Evolutionary conservation across 2,888 invertebrate genomes (phyloP).

Genomic region (Aphelenchoides bicaudatus): DNA sequence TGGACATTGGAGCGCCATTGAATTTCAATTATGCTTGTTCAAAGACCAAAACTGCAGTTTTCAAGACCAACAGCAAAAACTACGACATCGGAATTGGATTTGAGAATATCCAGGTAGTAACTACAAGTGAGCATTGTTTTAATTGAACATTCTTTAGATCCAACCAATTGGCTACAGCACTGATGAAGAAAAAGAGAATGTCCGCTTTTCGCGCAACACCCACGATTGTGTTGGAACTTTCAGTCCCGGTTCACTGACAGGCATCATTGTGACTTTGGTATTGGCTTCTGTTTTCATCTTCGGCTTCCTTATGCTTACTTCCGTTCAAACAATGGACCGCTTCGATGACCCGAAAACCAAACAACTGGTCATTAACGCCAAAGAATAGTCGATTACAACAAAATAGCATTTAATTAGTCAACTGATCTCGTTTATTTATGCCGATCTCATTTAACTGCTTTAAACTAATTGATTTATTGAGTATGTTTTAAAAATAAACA

Average conservation of each 20-base stretch:
- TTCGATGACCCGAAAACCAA: conserved; percentile 98
- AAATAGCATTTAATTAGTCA: too few species aligned
- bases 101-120: conserved; percentile 20
- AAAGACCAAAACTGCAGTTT: conserved; percentile 27
- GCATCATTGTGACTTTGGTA: conserved; percentile 76
- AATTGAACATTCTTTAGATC: conserved; percentile 28
- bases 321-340: conserved; percentile 90
- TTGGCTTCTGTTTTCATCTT: conserved; percentile 76
- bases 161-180: conserved; percentile 29
- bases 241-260: conserved; percentile 81
- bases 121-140: not conserved
- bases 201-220: conserved; percentile 68
- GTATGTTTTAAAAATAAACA: too few species aligned
- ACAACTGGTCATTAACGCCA: conserved; percentile 68
- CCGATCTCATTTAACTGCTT: too few species aligned
- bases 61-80: conserved; percentile 4
- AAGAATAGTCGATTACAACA: conserved; percentile 48
- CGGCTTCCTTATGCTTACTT: conserved; percentile 85
- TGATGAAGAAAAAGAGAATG: conserved; percentile 13
- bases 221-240: conserved; percentile 89
- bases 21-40: conserved; percentile 26
- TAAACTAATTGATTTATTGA: too few species aligned
- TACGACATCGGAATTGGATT: conserved; percentile 23
- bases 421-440: too few species aligned
- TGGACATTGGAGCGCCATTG: conserved; percentile 7